Evolutionary conservation across 2,797 vertebrate genomes (phyloP).

Genomic region (Gadopsis bispinosus): DNA sequence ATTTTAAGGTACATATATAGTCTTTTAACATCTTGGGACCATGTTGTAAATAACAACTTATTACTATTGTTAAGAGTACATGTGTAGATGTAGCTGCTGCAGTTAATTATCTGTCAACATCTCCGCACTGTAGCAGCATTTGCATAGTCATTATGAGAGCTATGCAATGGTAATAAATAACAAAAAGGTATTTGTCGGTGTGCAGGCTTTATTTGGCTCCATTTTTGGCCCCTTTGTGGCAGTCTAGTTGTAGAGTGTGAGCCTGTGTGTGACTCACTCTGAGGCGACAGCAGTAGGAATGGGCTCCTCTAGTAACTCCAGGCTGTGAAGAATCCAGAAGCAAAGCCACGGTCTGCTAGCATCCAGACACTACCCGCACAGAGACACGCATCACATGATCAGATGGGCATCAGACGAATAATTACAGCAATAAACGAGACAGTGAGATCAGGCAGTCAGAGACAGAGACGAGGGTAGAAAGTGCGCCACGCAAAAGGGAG

Average conservation of each 20-base stretch:
- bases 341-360: conserved; percentile 83
- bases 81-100: not conserved
- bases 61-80: not conserved
- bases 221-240: not conserved
- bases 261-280: conserved; percentile 88
- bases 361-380: conserved; percentile 90
- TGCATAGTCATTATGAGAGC: conserved; percentile 13
- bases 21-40: not conserved
- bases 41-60: not conserved
- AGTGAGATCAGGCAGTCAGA: conserved; percentile 16
- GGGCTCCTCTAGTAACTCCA: conserved; percentile 94
- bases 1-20: too few species aligned
- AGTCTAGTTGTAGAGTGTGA: not conserved
- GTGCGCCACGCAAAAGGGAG: not conserved
- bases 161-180: conserved; percentile 21
- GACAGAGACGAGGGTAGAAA: conserved; percentile 23
- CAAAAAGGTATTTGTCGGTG: conserved; percentile 9
- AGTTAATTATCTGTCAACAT: not conserved
- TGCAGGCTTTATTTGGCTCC: conserved; percentile 8
- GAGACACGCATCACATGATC: conserved; percentile 26
- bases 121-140: not conserved
- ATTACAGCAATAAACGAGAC: conserved; percentile 35
- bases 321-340: conserved; percentile 91
- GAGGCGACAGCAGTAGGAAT: conserved; percentile 89
- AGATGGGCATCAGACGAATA: conserved; percentile 46